Base-by-base conservation (phyloP, 1,140 invertebrate genomes). In the Heliconius hermathena region DNA sequence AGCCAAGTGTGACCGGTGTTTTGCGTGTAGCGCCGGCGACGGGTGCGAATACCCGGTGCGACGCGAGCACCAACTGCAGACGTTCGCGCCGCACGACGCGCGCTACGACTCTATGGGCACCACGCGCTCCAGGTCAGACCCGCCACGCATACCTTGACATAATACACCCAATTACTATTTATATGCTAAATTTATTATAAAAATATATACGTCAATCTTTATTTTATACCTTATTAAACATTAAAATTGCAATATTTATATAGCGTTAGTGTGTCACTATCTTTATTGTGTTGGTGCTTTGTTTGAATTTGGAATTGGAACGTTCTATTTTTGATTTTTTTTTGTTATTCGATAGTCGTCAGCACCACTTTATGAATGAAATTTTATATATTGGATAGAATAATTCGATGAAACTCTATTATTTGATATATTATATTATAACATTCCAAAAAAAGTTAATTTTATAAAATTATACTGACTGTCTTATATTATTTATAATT, bases 31-130 rank as follows among this genome's bases (percentile, higher is more conserved):
- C 97, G 95, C 97, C 93, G 98, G 98, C 90, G 97, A 98, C 95
- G 98, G 98, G 95, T 96, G 98, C 93, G 96, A 96, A 94, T 99
- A 96, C 96, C 97, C 97, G 82, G 97, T 97, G 90, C 96, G 97
- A 79, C 96, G 96, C 83, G 96, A 97, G 90, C 96, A 96, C 89
- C 96, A 97, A 90, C 94, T 94, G 82, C 90, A 92, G 88, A 89
- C 93, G 86, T 92, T 94, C 88, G 94, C 94, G 85, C 90, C 94
- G 85, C 95, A 94, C 88, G 92, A 94, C 57, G 80, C 87, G 54
- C 96, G 95, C 87, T 98, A 98, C 96, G 96, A 98, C 95, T 98
- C 98, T 84, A 98, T 98, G 97, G 98, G 97, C 93, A 97, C 96
- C 94, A 98, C 97, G 88, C 96, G 96, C 88, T 97, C 96, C 95